Evolutionary conservation across 30 jellyfish, hydroid and myxozoan species (phyloP), one percentile per base, ranked within the genome.

Genomic region (Hydra vulgaris): DNA sequence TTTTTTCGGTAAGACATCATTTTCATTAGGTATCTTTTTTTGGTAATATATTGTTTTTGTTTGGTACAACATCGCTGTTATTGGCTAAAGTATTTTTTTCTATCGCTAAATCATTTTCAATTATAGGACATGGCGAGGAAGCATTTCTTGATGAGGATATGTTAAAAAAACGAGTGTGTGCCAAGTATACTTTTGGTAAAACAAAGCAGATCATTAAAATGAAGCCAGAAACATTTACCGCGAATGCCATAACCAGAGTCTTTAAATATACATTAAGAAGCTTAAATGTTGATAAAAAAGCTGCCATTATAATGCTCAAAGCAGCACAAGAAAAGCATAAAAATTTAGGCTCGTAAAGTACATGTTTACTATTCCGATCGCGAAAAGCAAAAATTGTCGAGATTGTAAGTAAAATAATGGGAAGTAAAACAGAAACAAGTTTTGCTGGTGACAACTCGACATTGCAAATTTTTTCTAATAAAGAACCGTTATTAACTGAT

Each of bases 171-270:
- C 61, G 61, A 40, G 61, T 3, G 19, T 82, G 25, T 0, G 89
- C 81, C 40, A 78, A 81, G 71, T 85, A 82, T 0, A 84, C 27
- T 53, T 89, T 89, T 7, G 97, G 97, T 75, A 86, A 86, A 27
- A 90, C 54, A 87, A 90, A 74, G 75, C 95, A 85, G 16, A 95
- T 89, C 66, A 90, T 86, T 80, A 81, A 90, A 1, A 95, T 90
- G 56, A 21, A 90, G 0, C 95, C 94, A 70, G 89, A 85, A 21
- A 90, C 85, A 27, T 86, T 92, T 67, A 85, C 85, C 15, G 95
- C 83, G 82, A 90, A 86, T 7, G 97, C 97, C 95, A 90, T 86
- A 19, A 86, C 95, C 23, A 90, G 61, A 24, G 95, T 92, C 40
- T 82, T 82, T 76, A 81, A 90, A 23, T 80, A 56, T 19, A 94